Percentiles rank a stretch among this genome's conserved stretches.
Conservation (phyloP, 1,140 invertebrate genomes). For the Sesamia nonagrioides region DNA sequence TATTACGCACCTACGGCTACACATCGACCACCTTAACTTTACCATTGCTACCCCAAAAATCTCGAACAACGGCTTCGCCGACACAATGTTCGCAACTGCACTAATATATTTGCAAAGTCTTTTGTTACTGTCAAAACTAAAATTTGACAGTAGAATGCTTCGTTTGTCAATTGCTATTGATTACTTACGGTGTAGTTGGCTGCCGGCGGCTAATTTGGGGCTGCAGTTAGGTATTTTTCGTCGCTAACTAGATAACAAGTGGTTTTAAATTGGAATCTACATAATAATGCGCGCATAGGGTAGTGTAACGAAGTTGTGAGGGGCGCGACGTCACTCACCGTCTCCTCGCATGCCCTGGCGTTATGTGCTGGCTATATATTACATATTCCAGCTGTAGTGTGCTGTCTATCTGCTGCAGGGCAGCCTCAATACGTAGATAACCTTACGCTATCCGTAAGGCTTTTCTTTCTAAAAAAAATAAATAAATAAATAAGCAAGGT, state of each 20-base stretch:
- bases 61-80: neutral
- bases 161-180: slow-evolving; percentile 85
- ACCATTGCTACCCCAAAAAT: slow-evolving; percentile 29
- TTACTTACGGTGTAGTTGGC: slow-evolving; percentile 77
- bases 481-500: too few relatives aligned
- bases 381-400: slow-evolving; percentile 13
- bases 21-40: slow-evolving; percentile 52
- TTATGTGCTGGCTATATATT: slow-evolving; percentile 38
- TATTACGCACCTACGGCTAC: slow-evolving; percentile 77
- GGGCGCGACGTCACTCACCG: slow-evolving; percentile 52
- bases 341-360: slow-evolving; percentile 30
- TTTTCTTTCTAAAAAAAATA: too few relatives aligned
- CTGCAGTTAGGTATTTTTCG: slow-evolving; percentile 82
- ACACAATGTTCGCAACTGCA: slow-evolving; percentile 27
- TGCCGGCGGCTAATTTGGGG: slow-evolving; percentile 79
- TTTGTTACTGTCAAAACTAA: slow-evolving; percentile 82
- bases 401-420: neutral
- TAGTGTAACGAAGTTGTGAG: slow-evolving; percentile 64
- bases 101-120: slow-evolving; percentile 61
- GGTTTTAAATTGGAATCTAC: slow-evolving; percentile 86
- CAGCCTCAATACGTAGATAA: neutral
- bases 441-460: too few relatives aligned
- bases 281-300: slow-evolving; percentile 77
- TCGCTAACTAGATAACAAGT: slow-evolving; percentile 87
- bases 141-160: slow-evolving; percentile 84